Conservation (phyloP, 2,113 vertebrate genomes). For the Misgurnus anguillicaudatus region DNA sequence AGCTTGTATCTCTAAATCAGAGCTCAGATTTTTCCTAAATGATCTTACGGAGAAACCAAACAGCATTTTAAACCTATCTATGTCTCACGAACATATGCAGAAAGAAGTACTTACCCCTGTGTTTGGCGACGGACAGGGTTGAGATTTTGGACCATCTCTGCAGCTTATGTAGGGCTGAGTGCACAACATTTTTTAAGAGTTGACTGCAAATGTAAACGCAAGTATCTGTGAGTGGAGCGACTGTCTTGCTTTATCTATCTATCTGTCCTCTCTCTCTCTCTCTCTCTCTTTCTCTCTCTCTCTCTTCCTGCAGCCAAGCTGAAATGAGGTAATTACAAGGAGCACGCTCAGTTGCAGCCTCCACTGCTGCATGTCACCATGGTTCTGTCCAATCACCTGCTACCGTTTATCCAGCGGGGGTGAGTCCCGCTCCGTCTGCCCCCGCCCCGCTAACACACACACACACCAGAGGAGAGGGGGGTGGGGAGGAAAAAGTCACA, state of each 20-base stretch:
- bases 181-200: constrained; percentile 70
- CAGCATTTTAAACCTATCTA: constrained; percentile 23
- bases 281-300: constrained; percentile 28
- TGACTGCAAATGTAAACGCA: constrained; percentile 61
- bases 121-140: constrained; percentile 58
- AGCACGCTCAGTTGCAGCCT: constrained; percentile 65
- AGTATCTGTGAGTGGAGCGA: neutral
- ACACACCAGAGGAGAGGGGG: constrained; percentile 43
- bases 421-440: constrained; percentile 34
- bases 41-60: constrained; percentile 31
- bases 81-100: neutral
- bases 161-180: constrained; percentile 68
- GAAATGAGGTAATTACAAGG: constrained; percentile 65
- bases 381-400: constrained; percentile 66
- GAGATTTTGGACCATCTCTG: constrained; percentile 64
- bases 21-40: constrained; percentile 26
- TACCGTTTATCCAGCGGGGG: constrained; percentile 54
- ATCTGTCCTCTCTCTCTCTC: constrained; percentile 13
- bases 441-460: neutral
- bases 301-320: constrained; percentile 53
- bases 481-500: constrained; percentile 55
- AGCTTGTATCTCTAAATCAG: constrained; percentile 29
- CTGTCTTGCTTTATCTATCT: constrained; percentile 1
- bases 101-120: constrained; percentile 64
- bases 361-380: constrained; percentile 60